Evolutionary conservation across 2,888 invertebrate genomes (phyloP).

Genomic region (Germaria angustata): DNA sequence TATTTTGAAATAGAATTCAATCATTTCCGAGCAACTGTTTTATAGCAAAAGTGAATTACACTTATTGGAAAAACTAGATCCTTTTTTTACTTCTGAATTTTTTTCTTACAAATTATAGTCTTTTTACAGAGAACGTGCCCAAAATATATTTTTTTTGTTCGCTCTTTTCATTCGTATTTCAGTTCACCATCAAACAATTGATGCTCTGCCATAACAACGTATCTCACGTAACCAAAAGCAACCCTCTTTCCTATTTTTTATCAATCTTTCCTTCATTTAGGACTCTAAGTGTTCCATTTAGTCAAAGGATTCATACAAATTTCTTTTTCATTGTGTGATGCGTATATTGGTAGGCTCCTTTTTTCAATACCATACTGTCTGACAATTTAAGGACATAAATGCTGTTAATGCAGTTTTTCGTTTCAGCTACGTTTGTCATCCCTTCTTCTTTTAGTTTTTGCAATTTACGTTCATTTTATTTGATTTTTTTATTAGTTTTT

Average conservation of each 20-base stretch:
- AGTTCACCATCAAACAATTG: conserved; percentile 39
- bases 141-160: conserved; percentile 2
- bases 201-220: conserved; percentile 51
- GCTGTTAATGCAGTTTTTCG: conserved; percentile 59
- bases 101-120: conserved; percentile 17
- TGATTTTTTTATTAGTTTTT: background rate
- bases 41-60: too few relatives aligned
- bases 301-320: conserved; percentile 26
- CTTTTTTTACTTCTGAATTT: background rate
- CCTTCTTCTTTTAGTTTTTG: conserved; percentile 12
- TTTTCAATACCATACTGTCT: conserved; percentile 10
- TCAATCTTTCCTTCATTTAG: conserved; percentile 5
- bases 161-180: background rate
- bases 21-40: too few relatives aligned
- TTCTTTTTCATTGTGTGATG: background rate
- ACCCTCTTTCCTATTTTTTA: background rate
- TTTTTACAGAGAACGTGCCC: conserved; percentile 29
- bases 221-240: conserved; percentile 53
- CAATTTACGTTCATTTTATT: conserved; percentile 37
- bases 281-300: conserved; percentile 33
- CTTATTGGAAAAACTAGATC: background rate
- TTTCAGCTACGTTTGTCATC: conserved; percentile 6
- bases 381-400: conserved; percentile 53
- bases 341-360: conserved; percentile 44
- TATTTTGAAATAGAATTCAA: background rate